These are phyloP conservation scores for Drosophila neotestacea DNA, from an alignment of 2,888 invertebrate species.

Conservation along the genomic window DNA sequence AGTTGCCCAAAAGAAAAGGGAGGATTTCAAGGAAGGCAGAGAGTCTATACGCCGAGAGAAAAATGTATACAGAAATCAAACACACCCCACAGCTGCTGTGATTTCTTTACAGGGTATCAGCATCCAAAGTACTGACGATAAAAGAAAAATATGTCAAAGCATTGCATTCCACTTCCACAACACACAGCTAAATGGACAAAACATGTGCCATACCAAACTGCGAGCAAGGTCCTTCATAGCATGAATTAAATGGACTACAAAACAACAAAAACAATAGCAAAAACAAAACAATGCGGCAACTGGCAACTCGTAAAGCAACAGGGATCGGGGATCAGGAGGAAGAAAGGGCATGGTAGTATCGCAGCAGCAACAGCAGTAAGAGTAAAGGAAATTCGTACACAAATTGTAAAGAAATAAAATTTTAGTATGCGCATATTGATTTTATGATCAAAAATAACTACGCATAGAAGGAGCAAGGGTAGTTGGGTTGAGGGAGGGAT, in stretches of 20 bases:
- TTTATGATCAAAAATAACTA: constrained; percentile 80
- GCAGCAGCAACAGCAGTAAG: constrained; percentile 26
- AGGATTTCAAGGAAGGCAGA: too few relatives aligned
- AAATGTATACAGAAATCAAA: neutral
- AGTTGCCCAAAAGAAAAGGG: too few relatives aligned
- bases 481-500: neutral
- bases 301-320: constrained; percentile 60
- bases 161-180: constrained; percentile 60
- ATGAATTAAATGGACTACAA: constrained; percentile 80
- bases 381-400: constrained; percentile 71
- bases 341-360: constrained; percentile 8
- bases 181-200: constrained; percentile 65
- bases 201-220: constrained; percentile 65
- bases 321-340: constrained; percentile 1
- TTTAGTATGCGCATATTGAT: constrained; percentile 82
- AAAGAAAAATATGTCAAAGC: constrained; percentile 76
- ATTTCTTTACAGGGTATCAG: constrained; percentile 11
- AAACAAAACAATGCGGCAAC: constrained; percentile 55
- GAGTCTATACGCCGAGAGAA: neutral
- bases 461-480: constrained; percentile 56
- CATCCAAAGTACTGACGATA: constrained; percentile 27
- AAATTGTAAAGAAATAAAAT: constrained; percentile 81
- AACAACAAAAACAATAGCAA: constrained; percentile 49
- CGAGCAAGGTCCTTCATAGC: constrained; percentile 59
- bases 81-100: neutral